Percentiles rank a stretch among this genome's conserved stretches.
Conservation (phyloP, 2,113 vertebrate species). For the Coptodon rendalli region DNA sequence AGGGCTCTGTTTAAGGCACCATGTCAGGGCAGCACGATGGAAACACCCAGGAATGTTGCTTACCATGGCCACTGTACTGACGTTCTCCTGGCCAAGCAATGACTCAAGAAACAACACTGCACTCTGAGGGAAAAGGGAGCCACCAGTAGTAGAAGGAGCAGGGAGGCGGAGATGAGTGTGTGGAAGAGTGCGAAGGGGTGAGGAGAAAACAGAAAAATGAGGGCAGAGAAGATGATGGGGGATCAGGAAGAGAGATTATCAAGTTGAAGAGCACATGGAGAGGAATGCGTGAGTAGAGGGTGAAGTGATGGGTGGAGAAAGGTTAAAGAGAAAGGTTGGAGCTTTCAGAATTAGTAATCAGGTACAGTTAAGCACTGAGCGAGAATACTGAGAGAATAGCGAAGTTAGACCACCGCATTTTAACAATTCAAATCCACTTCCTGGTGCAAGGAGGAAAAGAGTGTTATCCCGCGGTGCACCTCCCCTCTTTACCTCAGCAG, state of each 20-base stretch:
- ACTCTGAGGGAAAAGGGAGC: slow-evolving; percentile 55
- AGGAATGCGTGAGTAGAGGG: slow-evolving; percentile 15
- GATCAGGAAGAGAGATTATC: slow-evolving; percentile 49
- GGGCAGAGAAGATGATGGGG: slow-evolving; percentile 41
- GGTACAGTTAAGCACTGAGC: background rate
- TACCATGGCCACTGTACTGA: slow-evolving; percentile 68
- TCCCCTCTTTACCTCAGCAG: slow-evolving; percentile 54
- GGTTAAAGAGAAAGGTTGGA: background rate
- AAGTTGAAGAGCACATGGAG: slow-evolving; percentile 19
- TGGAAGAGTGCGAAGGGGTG: background rate
- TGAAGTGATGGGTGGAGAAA: background rate
- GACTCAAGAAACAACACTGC: slow-evolving; percentile 70
- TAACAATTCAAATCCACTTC: background rate
- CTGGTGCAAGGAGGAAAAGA: background rate
- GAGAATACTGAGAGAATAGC: background rate
- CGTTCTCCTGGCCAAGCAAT: slow-evolving; percentile 67
- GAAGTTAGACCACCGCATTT: slow-evolving; percentile 12
- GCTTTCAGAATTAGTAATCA: slow-evolving; percentile 38
- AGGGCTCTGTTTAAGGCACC: background rate
- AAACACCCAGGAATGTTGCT: slow-evolving; percentile 40
- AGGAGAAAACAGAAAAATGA: slow-evolving; percentile 18
- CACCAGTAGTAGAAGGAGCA: slow-evolving; percentile 4
- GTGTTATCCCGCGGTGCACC: background rate
- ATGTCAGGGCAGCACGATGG: background rate
- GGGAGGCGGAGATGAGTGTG: background rate